phyloP scores from a whole-genome alignment of 1,140 invertebrate genomes.

The Akabosia matsudoensis region DNA sequence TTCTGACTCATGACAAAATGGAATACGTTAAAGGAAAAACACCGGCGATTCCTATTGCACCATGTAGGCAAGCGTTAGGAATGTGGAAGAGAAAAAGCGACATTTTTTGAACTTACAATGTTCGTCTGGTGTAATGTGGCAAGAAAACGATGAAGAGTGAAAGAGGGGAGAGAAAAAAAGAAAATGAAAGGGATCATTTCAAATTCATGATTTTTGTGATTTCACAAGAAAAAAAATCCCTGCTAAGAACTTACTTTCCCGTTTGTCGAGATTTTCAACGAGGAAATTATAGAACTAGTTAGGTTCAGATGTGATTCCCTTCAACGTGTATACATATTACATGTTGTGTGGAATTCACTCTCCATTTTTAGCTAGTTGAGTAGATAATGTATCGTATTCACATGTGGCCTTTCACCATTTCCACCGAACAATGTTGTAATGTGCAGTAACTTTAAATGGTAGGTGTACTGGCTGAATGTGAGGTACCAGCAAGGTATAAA shows the following conservation, averaged over 20 bases:
- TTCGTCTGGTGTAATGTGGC: neutral
- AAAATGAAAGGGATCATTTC: constrained; percentile 16
- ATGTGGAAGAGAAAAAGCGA: neutral
- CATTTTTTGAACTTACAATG: neutral
- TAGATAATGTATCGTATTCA: neutral
- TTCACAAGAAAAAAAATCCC: neutral
- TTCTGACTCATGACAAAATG: constrained; percentile 20
- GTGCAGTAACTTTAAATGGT: neutral
- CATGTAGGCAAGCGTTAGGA: neutral
- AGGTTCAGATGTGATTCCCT: neutral
- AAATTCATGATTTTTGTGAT: constrained; percentile 17
- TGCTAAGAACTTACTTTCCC: neutral
- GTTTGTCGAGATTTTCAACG: neutral
- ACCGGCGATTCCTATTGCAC: neutral
- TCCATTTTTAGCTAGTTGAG: neutral
- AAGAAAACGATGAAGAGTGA: neutral
- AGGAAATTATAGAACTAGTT: neutral
- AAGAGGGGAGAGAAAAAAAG: neutral
- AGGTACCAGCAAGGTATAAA: neutral
- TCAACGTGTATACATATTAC: neutral
- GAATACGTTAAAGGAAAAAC: constrained; percentile 1
- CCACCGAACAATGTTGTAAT: neutral
- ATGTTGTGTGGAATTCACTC: neutral
- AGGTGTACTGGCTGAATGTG: neutral
- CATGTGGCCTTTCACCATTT: neutral